phyloP scores from a whole-genome alignment of 1,140 invertebrate genomes.

The Dendroctonus ponderosae region DNA sequence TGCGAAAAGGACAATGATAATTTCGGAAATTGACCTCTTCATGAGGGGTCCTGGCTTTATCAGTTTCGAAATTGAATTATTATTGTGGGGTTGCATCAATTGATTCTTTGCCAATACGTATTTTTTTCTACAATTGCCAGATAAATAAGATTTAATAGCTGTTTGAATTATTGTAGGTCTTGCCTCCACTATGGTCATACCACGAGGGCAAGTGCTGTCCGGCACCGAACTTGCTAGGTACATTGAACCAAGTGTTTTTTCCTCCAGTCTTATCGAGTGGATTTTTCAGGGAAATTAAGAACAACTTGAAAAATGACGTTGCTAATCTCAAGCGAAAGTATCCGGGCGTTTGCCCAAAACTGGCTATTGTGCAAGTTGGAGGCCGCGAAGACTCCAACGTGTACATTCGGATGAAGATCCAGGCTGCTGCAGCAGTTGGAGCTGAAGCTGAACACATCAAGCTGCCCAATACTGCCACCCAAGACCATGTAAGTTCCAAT shows the following conservation, averaged over 20 bases:
- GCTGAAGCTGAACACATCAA: constrained; percentile 80
- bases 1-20: too few relatives aligned
- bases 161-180: constrained; percentile 21
- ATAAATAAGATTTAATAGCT: too few relatives aligned
- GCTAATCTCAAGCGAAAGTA: constrained; percentile 57
- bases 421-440: constrained; percentile 88
- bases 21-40: not conserved
- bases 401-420: constrained; percentile 96
- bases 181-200: constrained; percentile 28
- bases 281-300: constrained; percentile 68
- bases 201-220: constrained; percentile 58
- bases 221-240: constrained; percentile 65
- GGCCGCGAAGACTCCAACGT: constrained; percentile 97
- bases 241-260: too few relatives aligned
- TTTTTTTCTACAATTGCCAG: too few relatives aligned
- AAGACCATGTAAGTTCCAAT: constrained; percentile 68
- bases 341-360: constrained; percentile 68
- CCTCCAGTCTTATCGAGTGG: too few relatives aligned
- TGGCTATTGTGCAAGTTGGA: constrained; percentile 89
- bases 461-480: constrained; percentile 78
- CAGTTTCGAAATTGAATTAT: constrained; percentile 3
- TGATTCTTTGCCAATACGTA: not conserved
- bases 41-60: not conserved
- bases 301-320: constrained; percentile 69
- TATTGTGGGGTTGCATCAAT: not conserved